phyloP scores from a whole-genome alignment of 2,888 invertebrate genomes.

The Sclerodermus sp. region DNA sequence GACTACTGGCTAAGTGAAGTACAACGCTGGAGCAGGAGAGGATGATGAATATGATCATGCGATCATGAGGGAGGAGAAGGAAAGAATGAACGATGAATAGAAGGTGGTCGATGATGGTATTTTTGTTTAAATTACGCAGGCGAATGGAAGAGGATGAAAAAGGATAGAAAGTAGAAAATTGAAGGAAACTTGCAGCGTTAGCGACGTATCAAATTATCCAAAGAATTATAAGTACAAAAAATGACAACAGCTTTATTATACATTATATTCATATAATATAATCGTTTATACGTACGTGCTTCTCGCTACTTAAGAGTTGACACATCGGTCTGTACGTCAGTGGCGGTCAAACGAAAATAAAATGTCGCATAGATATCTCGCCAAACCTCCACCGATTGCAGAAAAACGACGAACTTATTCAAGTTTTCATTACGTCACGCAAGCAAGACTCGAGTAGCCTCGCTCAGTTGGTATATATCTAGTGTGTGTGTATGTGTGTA shows the following conservation, averaged over 20 bases:
- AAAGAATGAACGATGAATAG: neutral
- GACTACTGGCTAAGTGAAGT: neutral
- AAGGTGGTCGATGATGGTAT: neutral
- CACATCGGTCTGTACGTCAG: too few relatives aligned
- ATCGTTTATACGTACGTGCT: conserved; percentile 34
- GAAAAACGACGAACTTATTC: too few relatives aligned
- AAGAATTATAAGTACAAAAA: conserved; percentile 49
- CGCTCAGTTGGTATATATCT: conserved; percentile 52
- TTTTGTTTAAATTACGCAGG: too few relatives aligned
- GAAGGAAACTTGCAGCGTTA: conserved; percentile 7
- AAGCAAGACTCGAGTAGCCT: conserved; percentile 28
- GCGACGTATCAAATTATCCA: conserved; percentile 35
- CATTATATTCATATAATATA: conserved; percentile 36
- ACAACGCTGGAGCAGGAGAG: neutral
- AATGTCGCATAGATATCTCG: too few relatives aligned
- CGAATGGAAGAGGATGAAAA: neutral
- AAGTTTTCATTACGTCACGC: neutral
- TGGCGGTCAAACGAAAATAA: too few relatives aligned
- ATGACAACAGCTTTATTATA: conserved; percentile 47
- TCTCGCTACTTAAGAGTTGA: conserved; percentile 18
- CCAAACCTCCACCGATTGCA: too few relatives aligned
- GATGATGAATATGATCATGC: neutral
- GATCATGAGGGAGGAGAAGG: neutral
- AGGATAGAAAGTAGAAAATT: neutral
- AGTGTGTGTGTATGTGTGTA: too few relatives aligned